Percentiles rank a stretch among this genome's conserved stretches.
Evolutionary conservation across 2,113 vertebrate species (phyloP).

Genomic region (Orthonyx spaldingii): DNA sequence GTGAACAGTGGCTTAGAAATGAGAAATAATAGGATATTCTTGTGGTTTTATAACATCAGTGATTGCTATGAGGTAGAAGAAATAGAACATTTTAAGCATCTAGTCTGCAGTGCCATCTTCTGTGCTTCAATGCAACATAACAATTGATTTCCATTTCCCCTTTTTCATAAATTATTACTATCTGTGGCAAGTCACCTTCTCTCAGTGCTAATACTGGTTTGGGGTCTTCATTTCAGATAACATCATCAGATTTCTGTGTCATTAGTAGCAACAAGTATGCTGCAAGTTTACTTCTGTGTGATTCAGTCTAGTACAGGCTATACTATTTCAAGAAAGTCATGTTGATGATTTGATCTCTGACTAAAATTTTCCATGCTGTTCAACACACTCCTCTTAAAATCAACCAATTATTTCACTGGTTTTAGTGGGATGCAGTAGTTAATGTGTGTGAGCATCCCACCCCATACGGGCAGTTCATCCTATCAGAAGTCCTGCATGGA

Average conservation of each 20-base stretch:
- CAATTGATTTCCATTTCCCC: neutral
- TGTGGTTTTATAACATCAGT: neutral
- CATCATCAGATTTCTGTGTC: neutral
- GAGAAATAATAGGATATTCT: neutral
- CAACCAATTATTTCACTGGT: neutral
- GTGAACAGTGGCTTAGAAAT: constrained; percentile 1
- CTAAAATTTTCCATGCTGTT: neutral
- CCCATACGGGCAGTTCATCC: neutral
- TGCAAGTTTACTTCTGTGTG: neutral
- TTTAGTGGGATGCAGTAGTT: neutral
- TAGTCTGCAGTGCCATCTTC: constrained; percentile 66
- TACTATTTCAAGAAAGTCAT: neutral
- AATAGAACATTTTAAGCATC: neutral
- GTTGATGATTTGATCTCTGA: neutral
- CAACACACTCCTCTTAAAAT: neutral
- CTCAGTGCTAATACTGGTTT: neutral
- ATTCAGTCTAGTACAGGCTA: neutral
- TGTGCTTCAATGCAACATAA: constrained; percentile 9
- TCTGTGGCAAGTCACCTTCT: neutral
- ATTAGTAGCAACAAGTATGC: neutral
- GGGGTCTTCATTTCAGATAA: neutral
- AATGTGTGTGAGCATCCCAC: neutral
- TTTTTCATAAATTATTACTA: neutral
- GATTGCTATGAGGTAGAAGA: neutral
- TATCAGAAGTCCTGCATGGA: neutral